Percentiles rank a stretch among this genome's conserved stretches.
phyloP scores from a whole-genome alignment of 1,140 invertebrate species.

The Heterodera schachtii region DNA sequence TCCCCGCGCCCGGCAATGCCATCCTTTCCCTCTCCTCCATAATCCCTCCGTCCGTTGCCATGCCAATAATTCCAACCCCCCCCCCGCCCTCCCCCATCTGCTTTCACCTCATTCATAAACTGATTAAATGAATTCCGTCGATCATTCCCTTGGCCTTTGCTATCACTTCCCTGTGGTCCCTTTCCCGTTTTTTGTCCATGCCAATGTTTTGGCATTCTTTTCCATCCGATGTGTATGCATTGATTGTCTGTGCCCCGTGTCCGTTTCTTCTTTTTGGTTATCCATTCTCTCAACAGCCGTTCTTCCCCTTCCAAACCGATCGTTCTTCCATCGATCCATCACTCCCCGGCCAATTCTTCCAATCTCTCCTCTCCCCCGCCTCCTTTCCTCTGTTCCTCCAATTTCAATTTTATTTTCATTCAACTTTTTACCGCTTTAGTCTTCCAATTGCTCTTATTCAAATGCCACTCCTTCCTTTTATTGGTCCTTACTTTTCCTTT shows the following conservation, averaged over 20 bases:
- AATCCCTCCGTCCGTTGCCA: constrained; percentile 3
- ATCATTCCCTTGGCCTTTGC: neutral
- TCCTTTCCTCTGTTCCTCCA: neutral
- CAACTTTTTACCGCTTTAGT: neutral
- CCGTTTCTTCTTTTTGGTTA: neutral
- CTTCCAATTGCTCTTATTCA: neutral
- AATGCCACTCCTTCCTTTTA: too few species aligned
- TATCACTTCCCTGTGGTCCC: neutral
- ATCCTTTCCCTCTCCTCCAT: neutral
- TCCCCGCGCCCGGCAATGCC: neutral
- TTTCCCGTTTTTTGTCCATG: neutral
- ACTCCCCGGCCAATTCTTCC: neutral
- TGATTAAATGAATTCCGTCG: too few species aligned
- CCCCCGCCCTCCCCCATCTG: neutral
- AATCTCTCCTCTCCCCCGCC: neutral
- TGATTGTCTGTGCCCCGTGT: neutral
- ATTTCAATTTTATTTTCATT: neutral
- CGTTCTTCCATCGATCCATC: neutral
- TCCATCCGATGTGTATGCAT: neutral
- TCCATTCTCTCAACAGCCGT: neutral
- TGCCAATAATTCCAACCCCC: neutral
- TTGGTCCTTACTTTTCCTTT: too few species aligned
- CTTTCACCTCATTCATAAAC: neutral
- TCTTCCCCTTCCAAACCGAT: neutral
- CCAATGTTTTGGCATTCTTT: neutral